A percentile compares a stretch with the other conserved stretches of the same genome.
phyloP scores from a whole-genome alignment of 2,797 vertebrate species.

The Cephalopachus bancanus region DNA sequence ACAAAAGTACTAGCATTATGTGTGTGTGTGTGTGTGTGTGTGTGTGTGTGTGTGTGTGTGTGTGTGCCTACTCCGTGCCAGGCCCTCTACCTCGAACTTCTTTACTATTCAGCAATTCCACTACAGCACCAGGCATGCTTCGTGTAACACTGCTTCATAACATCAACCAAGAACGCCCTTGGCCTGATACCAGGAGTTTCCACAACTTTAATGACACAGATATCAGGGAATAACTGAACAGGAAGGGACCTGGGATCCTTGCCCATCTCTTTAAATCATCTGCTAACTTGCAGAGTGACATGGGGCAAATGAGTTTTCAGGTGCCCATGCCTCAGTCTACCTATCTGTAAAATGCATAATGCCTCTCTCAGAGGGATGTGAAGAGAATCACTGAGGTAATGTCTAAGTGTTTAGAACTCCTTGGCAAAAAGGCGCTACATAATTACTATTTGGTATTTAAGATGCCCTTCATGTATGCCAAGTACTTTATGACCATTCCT shows the following conservation, averaged over 20 bases:
- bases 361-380: conserved; percentile 62
- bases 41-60: too few species aligned
- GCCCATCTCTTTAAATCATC: conserved; percentile 53
- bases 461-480: conserved; percentile 79
- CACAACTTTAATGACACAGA: conserved; percentile 33
- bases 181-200: background rate
- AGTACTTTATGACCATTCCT: conserved; percentile 81
- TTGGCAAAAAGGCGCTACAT: conserved; percentile 83
- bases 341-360: conserved; percentile 66
- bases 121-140: background rate
- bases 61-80: background rate
- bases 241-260: conserved; percentile 41
- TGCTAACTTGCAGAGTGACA: conserved; percentile 53
- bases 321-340: conserved; percentile 75
- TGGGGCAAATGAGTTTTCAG: conserved; percentile 57
- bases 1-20: background rate
- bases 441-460: conserved; percentile 84
- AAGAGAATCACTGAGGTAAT: conserved; percentile 80
- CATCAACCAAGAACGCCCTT: background rate
- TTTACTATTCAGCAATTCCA: background rate
- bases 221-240: background rate
- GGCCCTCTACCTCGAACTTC: background rate
- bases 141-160: background rate
- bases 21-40: too few species aligned
- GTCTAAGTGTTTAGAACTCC: conserved; percentile 78